phyloP scores from a whole-genome alignment of 2,888 invertebrate genomes.

The Pyrochroa serraticornis region DNA sequence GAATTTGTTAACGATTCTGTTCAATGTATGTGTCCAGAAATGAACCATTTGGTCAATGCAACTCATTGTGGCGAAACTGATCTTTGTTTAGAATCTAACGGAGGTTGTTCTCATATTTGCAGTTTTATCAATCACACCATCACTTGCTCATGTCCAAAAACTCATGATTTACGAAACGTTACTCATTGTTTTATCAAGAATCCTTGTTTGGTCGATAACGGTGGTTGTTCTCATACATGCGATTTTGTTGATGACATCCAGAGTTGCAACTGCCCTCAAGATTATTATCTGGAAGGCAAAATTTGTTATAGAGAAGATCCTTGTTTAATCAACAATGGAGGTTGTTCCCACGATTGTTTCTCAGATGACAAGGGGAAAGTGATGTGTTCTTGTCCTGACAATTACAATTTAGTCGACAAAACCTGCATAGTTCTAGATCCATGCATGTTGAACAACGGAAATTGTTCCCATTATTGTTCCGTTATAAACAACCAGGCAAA shows the following conservation, averaged over 20 bases:
- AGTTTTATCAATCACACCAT: slow-evolving; percentile 61
- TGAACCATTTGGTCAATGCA: slow-evolving; percentile 53
- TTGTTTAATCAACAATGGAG: slow-evolving; percentile 54
- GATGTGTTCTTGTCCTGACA: slow-evolving; percentile 59
- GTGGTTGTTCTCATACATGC: slow-evolving; percentile 70
- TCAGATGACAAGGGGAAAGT: slow-evolving; percentile 42
- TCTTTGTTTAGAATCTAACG: slow-evolving; percentile 59
- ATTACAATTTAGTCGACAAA: slow-evolving; percentile 40
- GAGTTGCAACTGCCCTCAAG: slow-evolving; percentile 59
- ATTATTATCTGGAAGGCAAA: slow-evolving; percentile 49
- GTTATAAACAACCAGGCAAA: slow-evolving; percentile 58
- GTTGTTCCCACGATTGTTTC: slow-evolving; percentile 48
- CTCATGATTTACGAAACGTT: slow-evolving; percentile 55
- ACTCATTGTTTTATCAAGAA: slow-evolving; percentile 58
- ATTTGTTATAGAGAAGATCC: slow-evolving; percentile 44
- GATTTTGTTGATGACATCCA: slow-evolving; percentile 56
- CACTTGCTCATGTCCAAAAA: slow-evolving; percentile 62
- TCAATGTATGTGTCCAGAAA: slow-evolving; percentile 59
- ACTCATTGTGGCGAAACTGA: slow-evolving; percentile 54
- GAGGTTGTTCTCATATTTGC: slow-evolving; percentile 65
- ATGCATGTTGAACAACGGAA: slow-evolving; percentile 59
- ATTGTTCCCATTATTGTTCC: slow-evolving; percentile 64
- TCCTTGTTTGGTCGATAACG: slow-evolving; percentile 64
- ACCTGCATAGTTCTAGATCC: slow-evolving; percentile 48
- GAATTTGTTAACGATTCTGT: slow-evolving; percentile 59